Base-by-base conservation (phyloP, 2,797 vertebrate species). In the Alauda arvensis region DNA sequence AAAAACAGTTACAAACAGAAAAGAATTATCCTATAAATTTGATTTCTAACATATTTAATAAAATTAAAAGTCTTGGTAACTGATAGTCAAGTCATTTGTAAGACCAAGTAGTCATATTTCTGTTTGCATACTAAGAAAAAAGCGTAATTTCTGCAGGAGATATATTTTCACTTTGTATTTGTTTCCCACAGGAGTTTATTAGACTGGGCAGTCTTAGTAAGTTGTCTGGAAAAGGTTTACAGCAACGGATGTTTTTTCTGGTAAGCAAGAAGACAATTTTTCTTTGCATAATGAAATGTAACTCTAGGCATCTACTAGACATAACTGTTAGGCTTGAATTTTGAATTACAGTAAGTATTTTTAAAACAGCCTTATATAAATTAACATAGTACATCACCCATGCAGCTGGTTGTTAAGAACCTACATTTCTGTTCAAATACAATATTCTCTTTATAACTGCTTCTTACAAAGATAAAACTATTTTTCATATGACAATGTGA, bases 211-310 rank as follows among this genome's bases (percentile, higher is more conserved):
- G 99, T 94, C 98, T 99, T 67, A 99, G 98, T 97, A 99, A 99
- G 95, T 97, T 99, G 85, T 99, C 99, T 21, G 99, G 98, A 90
- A 99, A 99, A 97, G 99, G 99, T 88, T 98, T 99, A 29, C 99
- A 99, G 95, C 99, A 99, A 92, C 97, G 99, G 92, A 99, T 99
- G 99, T 99, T 99, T 95, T 99, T 99, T 95, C 97, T 99, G 98
- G 99, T 99, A 97, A 97, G 97, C 94, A 84, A 75, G 39, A 78
- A 17, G 31, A 42, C 28, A 8, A 4, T 37, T 31, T 31, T 55
- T 68, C 56, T 62, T 83, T 49, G 6, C 17, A 3, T 60, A 75
- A 59, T 78, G 37, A 81, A 89, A 34, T 56, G 37, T 68, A 83
- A 59, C 55, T 87, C 15, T 39, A 77, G 31, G 31, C 34, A 87